These are phyloP conservation scores for Enoplosus armatus DNA, from an alignment of 2,797 vertebrate genomes.

Conservation along the genomic window DNA sequence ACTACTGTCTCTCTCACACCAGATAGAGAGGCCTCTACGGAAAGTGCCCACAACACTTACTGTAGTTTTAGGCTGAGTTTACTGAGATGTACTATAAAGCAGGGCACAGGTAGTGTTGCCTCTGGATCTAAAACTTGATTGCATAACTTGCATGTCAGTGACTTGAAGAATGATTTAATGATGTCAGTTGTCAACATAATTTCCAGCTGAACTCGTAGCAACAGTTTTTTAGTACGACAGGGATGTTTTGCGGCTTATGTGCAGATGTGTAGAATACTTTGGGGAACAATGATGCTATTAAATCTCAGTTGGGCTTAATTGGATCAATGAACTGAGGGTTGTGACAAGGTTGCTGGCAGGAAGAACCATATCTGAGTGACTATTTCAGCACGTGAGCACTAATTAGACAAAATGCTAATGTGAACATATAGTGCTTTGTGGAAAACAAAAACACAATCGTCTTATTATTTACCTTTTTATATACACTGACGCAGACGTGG, in stretches of 20 bases:
- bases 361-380: background rate
- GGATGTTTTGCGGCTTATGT: background rate
- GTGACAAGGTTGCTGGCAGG: background rate
- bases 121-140: background rate
- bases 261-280: background rate
- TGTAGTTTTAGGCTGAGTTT: background rate
- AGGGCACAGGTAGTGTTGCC: background rate
- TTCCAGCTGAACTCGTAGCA: background rate
- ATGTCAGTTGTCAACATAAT: background rate
- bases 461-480: background rate
- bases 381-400: background rate
- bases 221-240: background rate
- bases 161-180: background rate
- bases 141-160: background rate
- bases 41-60: background rate
- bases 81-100: background rate
- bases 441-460: background rate
- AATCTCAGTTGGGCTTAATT: constrained; percentile 5
- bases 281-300: background rate
- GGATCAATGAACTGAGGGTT: background rate
- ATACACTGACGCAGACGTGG: background rate
- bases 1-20: background rate
- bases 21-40: background rate
- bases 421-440: background rate
- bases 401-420: background rate